These are phyloP conservation scores for Dryococelus australis DNA, from an alignment of 2,888 invertebrate genomes.

Conservation along the genomic window DNA sequence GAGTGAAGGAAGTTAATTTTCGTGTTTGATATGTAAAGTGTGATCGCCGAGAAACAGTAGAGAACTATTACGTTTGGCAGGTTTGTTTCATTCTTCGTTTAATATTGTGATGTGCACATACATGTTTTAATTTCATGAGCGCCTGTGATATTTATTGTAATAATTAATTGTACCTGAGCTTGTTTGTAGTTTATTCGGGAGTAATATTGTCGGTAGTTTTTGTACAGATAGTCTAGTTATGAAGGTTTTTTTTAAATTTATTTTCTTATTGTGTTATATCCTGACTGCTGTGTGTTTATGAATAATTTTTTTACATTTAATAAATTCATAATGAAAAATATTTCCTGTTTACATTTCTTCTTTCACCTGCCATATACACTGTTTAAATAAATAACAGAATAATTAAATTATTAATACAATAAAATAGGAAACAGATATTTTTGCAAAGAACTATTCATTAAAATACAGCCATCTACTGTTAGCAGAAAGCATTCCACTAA, in stretches of 20 bases:
- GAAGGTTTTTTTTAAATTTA: not conserved
- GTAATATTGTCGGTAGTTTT: not conserved
- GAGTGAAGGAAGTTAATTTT: not conserved
- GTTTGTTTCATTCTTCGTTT: not conserved
- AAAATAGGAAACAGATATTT: too few species aligned
- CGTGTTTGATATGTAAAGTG: not conserved
- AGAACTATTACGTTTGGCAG: not conserved
- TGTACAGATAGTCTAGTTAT: conserved; percentile 1
- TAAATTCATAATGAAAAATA: not conserved
- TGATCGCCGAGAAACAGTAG: not conserved
- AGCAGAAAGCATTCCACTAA: too few species aligned
- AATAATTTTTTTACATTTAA: not conserved
- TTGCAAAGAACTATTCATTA: too few species aligned
- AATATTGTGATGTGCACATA: not conserved
- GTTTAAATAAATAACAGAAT: too few species aligned
- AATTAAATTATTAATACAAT: too few species aligned
- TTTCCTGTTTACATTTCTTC: too few species aligned
- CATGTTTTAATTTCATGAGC: not conserved
- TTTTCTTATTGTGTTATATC: conserved; percentile 8
- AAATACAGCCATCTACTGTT: too few species aligned
- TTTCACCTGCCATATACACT: too few species aligned
- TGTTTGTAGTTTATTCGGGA: not conserved
- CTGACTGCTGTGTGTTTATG: not conserved
- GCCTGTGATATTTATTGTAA: conserved; percentile 10
- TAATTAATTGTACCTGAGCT: conserved; percentile 1